Evolutionary conservation across 2,888 invertebrate genomes (phyloP), one percentile per base, ranked within the genome.

Genomic region (Nymphalis c-album): DNA sequence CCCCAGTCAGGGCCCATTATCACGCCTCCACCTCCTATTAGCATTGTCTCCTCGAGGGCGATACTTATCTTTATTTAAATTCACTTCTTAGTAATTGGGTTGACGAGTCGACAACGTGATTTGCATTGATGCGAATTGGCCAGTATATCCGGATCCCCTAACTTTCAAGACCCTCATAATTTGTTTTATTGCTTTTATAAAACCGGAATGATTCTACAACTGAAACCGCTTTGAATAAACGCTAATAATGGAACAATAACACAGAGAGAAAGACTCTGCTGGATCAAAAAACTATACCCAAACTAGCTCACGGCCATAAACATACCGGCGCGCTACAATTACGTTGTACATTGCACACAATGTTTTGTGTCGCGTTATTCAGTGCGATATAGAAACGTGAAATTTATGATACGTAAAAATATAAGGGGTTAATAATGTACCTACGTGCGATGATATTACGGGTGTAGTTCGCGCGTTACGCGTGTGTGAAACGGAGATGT

Each of bases 21-120:
- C 90, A 83, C 90, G 89, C 89, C 89, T 88, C 91, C 89, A 81
- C 85, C 86, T 85, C 87, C 90, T 89, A 91, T 91, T 91, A 92
- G 91, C 91, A 91, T 91, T 91, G 91, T 91, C 91, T 92, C 87
- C 88, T 89, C 85, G 87, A 90, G 91, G 88, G 91, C 90, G 91
- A 92, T 91, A 92, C 92, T 92, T 91, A 92, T 91, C 92, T 91
- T 92, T 92, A 92, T 92, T 92, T 92, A 92, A 92, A 92, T 91
- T 92, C 91, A 92, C 92, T 91, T 91, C 91, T 91, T 91, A 87
- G 91, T 91, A 92, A 92, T 92, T 92, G 91, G 91, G 91, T 91
- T 92, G 92, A 92, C 91, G 91, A 91, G 91, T 91, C 90, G 91
- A 90, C 91, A 91, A 92, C 92, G 92, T 92, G 91, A 92, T 92